phyloP scores from a whole-genome alignment of 2,113 vertebrate genomes.

The Corvus moneduloides region DNA sequence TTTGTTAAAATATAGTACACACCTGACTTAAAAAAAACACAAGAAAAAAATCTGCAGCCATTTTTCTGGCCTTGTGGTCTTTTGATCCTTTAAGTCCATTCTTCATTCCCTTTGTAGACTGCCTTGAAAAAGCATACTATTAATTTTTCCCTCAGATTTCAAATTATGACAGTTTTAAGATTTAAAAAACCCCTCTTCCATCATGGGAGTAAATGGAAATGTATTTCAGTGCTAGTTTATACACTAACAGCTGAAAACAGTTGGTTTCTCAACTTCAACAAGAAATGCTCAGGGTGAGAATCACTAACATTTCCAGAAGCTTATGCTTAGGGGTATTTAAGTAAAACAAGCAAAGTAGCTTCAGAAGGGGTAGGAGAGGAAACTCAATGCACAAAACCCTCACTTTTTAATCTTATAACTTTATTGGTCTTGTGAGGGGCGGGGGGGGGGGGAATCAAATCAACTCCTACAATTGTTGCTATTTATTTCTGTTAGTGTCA shows the following conservation, averaged over 20 bases:
- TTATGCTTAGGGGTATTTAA: neutral
- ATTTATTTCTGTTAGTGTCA: neutral
- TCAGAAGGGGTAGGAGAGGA: neutral
- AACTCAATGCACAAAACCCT: neutral
- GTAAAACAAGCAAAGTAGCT: neutral
- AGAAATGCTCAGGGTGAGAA: neutral
- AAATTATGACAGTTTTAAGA: neutral
- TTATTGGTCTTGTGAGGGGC: neutral
- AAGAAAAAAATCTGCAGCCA: neutral
- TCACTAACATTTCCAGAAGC: neutral
- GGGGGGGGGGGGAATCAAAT: neutral
- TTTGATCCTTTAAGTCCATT: neutral
- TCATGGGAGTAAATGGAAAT: neutral
- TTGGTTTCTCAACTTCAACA: neutral
- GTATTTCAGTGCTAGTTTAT: neutral
- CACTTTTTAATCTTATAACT: neutral
- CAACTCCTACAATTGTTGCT: neutral
- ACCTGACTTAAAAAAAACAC: neutral
- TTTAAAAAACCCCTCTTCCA: neutral
- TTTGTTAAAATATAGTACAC: neutral
- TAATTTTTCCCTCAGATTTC: neutral
- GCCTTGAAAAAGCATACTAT: neutral
- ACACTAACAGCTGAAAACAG: neutral
- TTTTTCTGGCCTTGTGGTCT: neutral
- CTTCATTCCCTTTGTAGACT: neutral